Percentiles rank a stretch among this genome's conserved stretches.
Conservation (phyloP, 2,888 invertebrate species). For the Spilarctia lutea region DNA sequence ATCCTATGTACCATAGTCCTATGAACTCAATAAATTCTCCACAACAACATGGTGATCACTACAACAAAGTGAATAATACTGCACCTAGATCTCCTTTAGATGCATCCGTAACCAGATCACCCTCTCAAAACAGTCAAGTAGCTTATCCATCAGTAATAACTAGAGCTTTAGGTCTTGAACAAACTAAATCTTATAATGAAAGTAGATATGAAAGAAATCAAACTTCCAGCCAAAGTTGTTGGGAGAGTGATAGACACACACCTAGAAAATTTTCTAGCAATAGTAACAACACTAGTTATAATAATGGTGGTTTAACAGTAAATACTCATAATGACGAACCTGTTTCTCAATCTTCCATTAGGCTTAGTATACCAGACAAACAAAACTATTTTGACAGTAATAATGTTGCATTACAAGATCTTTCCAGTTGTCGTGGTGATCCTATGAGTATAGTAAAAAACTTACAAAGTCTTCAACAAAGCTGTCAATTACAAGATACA, state of each 20-base stretch:
- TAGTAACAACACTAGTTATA: constrained; percentile 66
- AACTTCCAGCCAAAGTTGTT: constrained; percentile 83
- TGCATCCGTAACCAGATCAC: constrained; percentile 89
- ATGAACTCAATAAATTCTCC: constrained; percentile 92
- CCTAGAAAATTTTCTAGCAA: constrained; percentile 82
- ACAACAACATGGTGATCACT: constrained; percentile 88
- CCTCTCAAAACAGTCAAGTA: constrained; percentile 87
- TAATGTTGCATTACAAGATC: constrained; percentile 89
- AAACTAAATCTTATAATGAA: constrained; percentile 84
- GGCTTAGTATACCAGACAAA: constrained; percentile 83
- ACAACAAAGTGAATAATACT: constrained; percentile 79
- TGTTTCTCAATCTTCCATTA: constrained; percentile 78
- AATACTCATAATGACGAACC: constrained; percentile 81
- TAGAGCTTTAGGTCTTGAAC: constrained; percentile 89
- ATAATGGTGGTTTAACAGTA: constrained; percentile 79
- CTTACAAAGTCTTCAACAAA: constrained; percentile 88
- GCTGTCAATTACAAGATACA: constrained; percentile 87
- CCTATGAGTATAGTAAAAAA: constrained; percentile 93
- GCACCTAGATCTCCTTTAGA: constrained; percentile 91
- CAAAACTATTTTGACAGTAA: constrained; percentile 89
- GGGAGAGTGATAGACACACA: constrained; percentile 86
- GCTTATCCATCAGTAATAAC: constrained; percentile 95
- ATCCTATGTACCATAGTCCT: constrained; percentile 94
- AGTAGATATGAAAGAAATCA: constrained; percentile 85
- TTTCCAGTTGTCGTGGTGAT: constrained; percentile 91